Evolutionary conservation across 1,140 invertebrate species (phyloP).

Genomic region (Ceratosolen fusciceps): DNA sequence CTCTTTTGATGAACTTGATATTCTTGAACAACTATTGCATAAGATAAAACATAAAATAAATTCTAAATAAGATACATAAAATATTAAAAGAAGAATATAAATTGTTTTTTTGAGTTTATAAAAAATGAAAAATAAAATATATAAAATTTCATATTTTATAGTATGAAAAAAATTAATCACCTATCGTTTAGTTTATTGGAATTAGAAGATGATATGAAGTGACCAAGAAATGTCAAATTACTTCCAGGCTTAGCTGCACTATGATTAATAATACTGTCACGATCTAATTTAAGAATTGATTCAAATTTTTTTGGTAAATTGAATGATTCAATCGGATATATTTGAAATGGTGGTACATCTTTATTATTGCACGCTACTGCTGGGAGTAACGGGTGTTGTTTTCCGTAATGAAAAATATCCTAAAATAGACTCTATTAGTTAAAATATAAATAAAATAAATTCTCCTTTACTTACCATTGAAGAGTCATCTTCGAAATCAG

Average conservation of each 20-base stretch:
- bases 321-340: constrained; percentile 64
- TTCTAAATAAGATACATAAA: constrained; percentile 15
- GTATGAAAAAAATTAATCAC: constrained; percentile 17
- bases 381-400: constrained; percentile 59
- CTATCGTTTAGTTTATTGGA: constrained; percentile 42
- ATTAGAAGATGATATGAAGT: constrained; percentile 51
- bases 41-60: constrained; percentile 12
- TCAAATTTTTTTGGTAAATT: constrained; percentile 61
- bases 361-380: constrained; percentile 50
- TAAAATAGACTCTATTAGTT: constrained; percentile 41
- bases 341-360: constrained; percentile 57
- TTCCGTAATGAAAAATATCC: constrained; percentile 63
- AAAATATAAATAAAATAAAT: background rate
- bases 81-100: background rate
- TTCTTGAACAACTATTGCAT: constrained; percentile 22
- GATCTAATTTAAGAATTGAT: constrained; percentile 51
- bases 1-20: constrained; percentile 31
- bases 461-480: constrained; percentile 50
- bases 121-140: background rate
- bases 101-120: too few species aligned
- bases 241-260: constrained; percentile 46
- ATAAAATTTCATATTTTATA: background rate
- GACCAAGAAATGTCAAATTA: constrained; percentile 49
- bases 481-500: constrained; percentile 50
- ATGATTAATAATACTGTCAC: constrained; percentile 41